Conservation (phyloP, 2,888 invertebrate species). For the Eupsilia transversa region DNA sequence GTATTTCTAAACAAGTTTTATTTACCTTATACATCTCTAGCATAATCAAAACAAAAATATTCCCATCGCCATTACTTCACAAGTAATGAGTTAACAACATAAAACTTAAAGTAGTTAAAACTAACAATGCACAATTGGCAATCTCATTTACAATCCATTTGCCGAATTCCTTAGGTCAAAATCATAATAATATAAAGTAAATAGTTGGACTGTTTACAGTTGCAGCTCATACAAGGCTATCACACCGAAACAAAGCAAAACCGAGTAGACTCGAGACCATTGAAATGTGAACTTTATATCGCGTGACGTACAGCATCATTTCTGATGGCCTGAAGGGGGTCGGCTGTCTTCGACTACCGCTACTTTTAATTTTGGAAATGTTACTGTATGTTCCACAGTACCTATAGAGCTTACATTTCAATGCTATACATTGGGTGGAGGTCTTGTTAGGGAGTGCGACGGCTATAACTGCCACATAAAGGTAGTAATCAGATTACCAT, state of each 20-base stretch:
- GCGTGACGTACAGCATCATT: neutral
- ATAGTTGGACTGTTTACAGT: constrained; percentile 21
- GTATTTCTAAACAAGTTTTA: constrained; percentile 80
- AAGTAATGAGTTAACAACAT: constrained; percentile 85
- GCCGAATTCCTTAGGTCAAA: constrained; percentile 59
- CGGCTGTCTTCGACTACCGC: neutral
- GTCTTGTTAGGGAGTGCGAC: neutral
- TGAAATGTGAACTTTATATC: constrained; percentile 20
- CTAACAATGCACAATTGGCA: constrained; percentile 72
- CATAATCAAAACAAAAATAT: constrained; percentile 85
- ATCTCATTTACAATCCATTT: constrained; percentile 74
- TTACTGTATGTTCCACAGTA: neutral
- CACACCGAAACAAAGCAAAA: neutral
- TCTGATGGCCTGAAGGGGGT: neutral
- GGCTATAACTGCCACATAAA: constrained; percentile 17
- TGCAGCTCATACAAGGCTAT: constrained; percentile 23
- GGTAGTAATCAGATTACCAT: constrained; percentile 46
- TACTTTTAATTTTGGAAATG: neutral
- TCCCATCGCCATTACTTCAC: constrained; percentile 80
- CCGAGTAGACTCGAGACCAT: neutral
- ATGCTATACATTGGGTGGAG: neutral
- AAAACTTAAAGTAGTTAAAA: constrained; percentile 75
- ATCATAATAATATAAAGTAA: constrained; percentile 51
- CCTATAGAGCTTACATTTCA: constrained; percentile 17
- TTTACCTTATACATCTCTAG: constrained; percentile 84